A percentile compares a stretch with the other conserved stretches of the same genome.
phyloP scores from a whole-genome alignment of 2,888 invertebrate genomes.

The Meghimatium bilineatum region DNA sequence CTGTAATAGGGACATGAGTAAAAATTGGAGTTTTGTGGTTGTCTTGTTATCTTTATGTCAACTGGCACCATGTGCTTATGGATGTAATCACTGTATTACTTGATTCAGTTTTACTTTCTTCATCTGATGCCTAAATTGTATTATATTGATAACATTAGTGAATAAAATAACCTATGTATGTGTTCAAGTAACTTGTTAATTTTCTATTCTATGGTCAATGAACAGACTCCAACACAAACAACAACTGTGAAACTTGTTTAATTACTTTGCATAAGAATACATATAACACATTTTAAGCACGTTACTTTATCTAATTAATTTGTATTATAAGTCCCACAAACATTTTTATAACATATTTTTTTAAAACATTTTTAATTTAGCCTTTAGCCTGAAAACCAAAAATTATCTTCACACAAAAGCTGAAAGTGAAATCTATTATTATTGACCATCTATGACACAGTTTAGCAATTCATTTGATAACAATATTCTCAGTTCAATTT shows the following conservation, averaged over 20 bases:
- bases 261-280: constrained; percentile 30
- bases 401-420: no score
- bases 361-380: no score
- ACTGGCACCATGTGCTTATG: no score
- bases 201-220: neutral
- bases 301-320: neutral
- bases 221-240: constrained; percentile 9
- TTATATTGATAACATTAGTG: neutral
- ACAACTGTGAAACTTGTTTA: constrained; percentile 16
- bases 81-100: neutral
- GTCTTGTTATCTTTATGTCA: no score
- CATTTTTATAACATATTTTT: neutral
- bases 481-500: no score
- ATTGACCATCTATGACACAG: no score
- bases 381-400: no score
- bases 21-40: no score
- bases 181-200: neutral
- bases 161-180: neutral
- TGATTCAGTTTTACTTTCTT: neutral
- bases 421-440: no score
- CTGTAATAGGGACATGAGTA: neutral
- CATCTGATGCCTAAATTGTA: neutral
- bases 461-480: no score
- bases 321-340: neutral
- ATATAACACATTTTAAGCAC: constrained; percentile 31